A percentile compares a stretch with the other conserved stretches of the same genome.
Conservation (phyloP, 2,797 vertebrate genomes). For the Petrocephalus schoutedeni region DNA sequence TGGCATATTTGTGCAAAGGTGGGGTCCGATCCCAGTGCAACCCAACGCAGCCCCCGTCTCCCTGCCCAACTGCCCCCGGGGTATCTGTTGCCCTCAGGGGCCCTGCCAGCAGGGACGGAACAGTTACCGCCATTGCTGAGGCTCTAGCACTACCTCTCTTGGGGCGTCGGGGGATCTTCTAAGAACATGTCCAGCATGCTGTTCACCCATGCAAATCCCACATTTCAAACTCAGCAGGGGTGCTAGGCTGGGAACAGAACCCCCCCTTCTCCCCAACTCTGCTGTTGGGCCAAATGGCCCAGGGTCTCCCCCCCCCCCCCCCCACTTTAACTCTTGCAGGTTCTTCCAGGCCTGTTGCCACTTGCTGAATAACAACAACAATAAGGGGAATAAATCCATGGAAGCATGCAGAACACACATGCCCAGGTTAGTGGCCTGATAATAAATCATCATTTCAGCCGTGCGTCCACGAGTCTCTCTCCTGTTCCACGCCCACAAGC, state of each 20-base stretch:
- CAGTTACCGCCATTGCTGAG: neutral
- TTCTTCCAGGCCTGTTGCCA: neutral
- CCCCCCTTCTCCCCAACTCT: neutral
- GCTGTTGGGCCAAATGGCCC: neutral
- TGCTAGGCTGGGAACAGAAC: neutral
- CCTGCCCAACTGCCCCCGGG: neutral
- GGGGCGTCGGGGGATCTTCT: neutral
- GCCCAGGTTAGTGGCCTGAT: neutral
- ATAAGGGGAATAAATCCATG: neutral
- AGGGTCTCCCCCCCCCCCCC: neutral
- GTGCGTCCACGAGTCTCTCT: neutral
- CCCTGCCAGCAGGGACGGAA: neutral
- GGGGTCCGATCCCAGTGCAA: neutral
- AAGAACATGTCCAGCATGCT: neutral
- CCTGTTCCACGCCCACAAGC: neutral
- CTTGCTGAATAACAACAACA: neutral
- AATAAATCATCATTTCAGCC: neutral
- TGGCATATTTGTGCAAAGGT: neutral
- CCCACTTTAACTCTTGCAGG: neutral
- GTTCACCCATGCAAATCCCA: neutral
- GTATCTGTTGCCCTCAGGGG: neutral
- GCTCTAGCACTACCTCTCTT: neutral
- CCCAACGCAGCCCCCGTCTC: too few relatives aligned
- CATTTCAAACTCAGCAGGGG: neutral
- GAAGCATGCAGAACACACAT: neutral